Conservation (phyloP, 2,888 invertebrate genomes). For the Drosophila putrida region DNA sequence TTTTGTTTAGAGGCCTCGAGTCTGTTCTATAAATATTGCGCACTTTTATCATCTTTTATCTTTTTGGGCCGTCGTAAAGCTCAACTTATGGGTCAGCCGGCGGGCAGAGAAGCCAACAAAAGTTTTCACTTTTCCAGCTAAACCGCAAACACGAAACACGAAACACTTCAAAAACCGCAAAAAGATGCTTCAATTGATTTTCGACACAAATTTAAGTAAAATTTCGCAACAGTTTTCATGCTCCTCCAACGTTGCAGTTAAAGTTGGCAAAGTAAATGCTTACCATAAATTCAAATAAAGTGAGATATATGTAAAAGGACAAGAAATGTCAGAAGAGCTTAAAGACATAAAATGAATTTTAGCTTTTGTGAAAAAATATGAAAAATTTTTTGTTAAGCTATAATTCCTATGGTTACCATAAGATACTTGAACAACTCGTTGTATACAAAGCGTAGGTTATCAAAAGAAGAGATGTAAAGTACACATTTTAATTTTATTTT, state of each 20-base stretch:
- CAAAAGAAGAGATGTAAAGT: no score
- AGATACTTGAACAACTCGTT: no score
- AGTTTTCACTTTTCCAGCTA: constrained; percentile 39
- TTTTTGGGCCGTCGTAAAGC: constrained; percentile 34
- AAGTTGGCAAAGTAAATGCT: background rate
- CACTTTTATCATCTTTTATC: constrained; percentile 49
- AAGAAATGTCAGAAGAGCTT: no score
- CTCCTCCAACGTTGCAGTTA: background rate
- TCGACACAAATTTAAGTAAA: constrained; percentile 6
- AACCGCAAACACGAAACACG: constrained; percentile 7
- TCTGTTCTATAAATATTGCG: constrained; percentile 53
- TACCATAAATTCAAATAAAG: background rate
- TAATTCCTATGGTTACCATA: no score
- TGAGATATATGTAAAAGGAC: no score
- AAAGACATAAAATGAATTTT: no score
- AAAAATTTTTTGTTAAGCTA: no score
- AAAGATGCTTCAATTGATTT: constrained; percentile 45
- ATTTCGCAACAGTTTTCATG: constrained; percentile 6
- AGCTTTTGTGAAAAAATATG: no score
- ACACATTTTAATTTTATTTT: no score
- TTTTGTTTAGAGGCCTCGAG: constrained; percentile 4
- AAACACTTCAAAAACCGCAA: constrained; percentile 15
- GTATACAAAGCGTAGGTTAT: no score
- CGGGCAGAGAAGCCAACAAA: constrained; percentile 23
- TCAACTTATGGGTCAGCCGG: constrained; percentile 56